Base-by-base conservation (phyloP, 2,888 invertebrate species). In the Tachina fera region DNA sequence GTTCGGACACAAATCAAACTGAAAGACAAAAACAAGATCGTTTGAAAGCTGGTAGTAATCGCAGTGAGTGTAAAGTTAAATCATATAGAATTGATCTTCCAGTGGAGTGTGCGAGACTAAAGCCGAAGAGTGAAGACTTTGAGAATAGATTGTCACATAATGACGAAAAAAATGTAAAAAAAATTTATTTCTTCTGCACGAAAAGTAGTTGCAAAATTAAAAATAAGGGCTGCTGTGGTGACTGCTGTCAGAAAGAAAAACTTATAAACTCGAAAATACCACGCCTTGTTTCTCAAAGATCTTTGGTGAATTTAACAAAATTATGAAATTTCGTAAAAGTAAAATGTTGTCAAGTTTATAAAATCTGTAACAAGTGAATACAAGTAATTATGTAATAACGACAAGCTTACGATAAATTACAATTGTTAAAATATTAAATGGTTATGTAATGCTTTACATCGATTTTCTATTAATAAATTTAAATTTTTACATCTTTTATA, bases 211-310 rank as follows among this genome's bases (percentile, higher is more conserved):
- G 19, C 5, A 71, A 41, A 19, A 19, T n/a, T 13, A 16, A 41
- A 31, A 61, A 11, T 56, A 47, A 56, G n/a, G 39, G n/a, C 45
- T 10, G 11, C 19, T 71, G 71, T 14, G 8, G 10, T 10, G 45
- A 56, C 9, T 72, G 71, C 39, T 13, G 16, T 9, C 39, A n/a
- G 14, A 58, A 67, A 41, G 1, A 22, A 14, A 67, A 58, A 39
- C n/a, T 1, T 1, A 31, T 11, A 1, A 68, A 43, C 9, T 72
- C 79, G 0, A 79, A 72, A 65, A 79, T 65, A 31, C 71, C 71
- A 0, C 47, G 56, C 4, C 63, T 79, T 41, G 47, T 71, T 19
- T 13, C 51, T 11, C 47, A 19, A 14, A 39, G 5, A 19, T 43
- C 53, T 10, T 14, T 41, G 4, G 6, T 2, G 10, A n/a, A n/a